Evolutionary conservation across 2,797 vertebrate genomes (phyloP), one percentile per base, ranked within the genome.

Genomic region (Onychomys torridus): DNA sequence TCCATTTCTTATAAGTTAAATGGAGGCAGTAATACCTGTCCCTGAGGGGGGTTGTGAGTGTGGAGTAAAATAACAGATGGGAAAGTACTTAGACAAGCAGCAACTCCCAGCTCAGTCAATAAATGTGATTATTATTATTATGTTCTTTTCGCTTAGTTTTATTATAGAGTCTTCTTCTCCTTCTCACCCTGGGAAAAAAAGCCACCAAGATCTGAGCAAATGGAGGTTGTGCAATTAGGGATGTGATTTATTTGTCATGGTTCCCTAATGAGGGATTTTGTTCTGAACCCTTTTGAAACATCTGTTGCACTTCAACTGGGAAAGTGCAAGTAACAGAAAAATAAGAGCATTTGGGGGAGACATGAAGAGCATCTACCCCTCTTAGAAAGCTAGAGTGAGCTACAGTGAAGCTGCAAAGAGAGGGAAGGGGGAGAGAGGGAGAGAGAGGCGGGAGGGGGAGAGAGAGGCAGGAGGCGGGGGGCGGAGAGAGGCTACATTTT

Each of bases 271-370:
- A 98, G 97, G 94, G 98, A 98, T 98, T 98, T 91, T 82, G 40
- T 97, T 97, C 93, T 63, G 97, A 98, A 92, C 0, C 0, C 81
- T 98, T 96, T 93, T 83, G 78, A 98, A 98, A 98, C 97, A 98
- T 98, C 97, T 98, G 98, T 98, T 98, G 98, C 98, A 97, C 97
- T 98, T 98, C 94, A 98, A 93, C 94, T 97, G 90, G 52, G 63
- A 82, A 97, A 97, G 71, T 93, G 89, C 97, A 98, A 98, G 98
- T 96, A 98, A 97, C 27, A 95, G 95, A 93, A 98, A 98, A 97
- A 95, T 40, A 97, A 95, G 52, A 87, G 84, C 93, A 95, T 77
- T 25, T 89, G 94, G 85, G 85, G 69, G 79, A 91, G 71, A 97
- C 94, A 46, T 69, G 63, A 97, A 96, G 96, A 97, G 95, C 88